A percentile compares a stretch with the other conserved stretches of the same genome.
These are phyloP conservation scores for Drosophila serrata DNA, from an alignment of 1,140 invertebrate genomes.

Conservation along the genomic window DNA sequence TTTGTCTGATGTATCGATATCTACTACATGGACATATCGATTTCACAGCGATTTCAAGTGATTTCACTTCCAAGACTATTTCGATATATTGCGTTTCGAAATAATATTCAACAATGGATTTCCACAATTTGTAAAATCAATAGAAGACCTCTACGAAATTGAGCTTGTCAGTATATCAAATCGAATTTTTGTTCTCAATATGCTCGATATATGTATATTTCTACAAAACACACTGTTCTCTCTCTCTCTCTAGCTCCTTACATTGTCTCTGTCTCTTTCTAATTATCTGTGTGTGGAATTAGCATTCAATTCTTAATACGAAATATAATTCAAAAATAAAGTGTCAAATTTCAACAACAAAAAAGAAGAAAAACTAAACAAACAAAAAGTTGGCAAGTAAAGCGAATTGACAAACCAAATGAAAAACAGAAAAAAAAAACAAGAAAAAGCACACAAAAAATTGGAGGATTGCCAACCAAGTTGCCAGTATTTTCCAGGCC, in stretches of 20 bases:
- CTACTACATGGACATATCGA: neutral
- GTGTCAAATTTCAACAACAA: constrained; percentile 62
- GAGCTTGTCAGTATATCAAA: neutral
- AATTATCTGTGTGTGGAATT: constrained; percentile 40
- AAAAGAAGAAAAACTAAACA: constrained; percentile 3
- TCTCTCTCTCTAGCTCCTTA: constrained; percentile 18
- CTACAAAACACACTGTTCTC: constrained; percentile 7
- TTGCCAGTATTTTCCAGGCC: constrained; percentile 52
- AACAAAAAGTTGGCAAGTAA: constrained; percentile 22
- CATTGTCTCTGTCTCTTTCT: constrained; percentile 9
- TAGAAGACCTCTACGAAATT: neutral
- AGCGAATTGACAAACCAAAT: constrained; percentile 7
- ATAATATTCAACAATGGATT: neutral
- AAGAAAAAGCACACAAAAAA: constrained; percentile 5
- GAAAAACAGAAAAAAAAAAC: neutral
- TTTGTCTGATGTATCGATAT: neutral
- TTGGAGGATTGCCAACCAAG: constrained; percentile 52
- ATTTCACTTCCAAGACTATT: neutral
- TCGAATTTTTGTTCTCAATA: neutral
- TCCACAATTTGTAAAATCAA: neutral
- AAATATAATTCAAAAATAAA: constrained; percentile 48
- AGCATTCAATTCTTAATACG: constrained; percentile 34
- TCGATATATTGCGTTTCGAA: neutral
- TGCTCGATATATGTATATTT: neutral
- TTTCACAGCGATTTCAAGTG: neutral